Evolutionary conservation across 2,888 invertebrate species (phyloP).

Genomic region (Thereva nobilitata): DNA sequence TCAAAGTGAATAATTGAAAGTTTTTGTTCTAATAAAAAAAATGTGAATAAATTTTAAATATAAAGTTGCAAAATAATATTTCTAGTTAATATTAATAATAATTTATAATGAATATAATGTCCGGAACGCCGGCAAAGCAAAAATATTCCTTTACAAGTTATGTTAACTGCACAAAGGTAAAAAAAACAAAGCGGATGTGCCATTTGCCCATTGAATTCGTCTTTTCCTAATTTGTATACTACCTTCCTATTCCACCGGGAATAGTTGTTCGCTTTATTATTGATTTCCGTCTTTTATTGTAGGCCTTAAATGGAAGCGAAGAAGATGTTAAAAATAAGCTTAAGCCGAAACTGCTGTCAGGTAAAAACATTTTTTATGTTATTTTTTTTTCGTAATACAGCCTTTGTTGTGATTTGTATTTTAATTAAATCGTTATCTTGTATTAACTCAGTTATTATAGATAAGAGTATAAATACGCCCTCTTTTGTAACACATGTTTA

Average conservation of each 20-base stretch:
- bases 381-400: background rate
- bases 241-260: constrained; percentile 17
- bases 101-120: constrained; percentile 17
- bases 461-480: background rate
- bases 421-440: background rate
- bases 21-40: background rate
- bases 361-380: constrained; percentile 1
- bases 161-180: constrained; percentile 40
- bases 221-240: constrained; percentile 37
- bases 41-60: background rate
- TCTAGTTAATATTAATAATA: background rate
- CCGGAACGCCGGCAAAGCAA: constrained; percentile 38
- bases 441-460: background rate
- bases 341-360: constrained; percentile 36
- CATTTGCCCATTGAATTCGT: constrained; percentile 21
- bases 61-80: background rate
- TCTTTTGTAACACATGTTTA: background rate
- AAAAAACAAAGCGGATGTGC: constrained; percentile 18
- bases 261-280: constrained; percentile 25
- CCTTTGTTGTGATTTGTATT: background rate
- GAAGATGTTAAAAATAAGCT: constrained; percentile 37
- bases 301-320: constrained; percentile 43
- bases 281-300: constrained; percentile 36
- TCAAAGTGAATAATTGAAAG: no score
- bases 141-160: constrained; percentile 41